Percentiles rank a stretch among this genome's conserved stretches.
These are phyloP conservation scores for Meteorus cinctellus DNA, from an alignment of 2,888 invertebrate genomes.

Conservation along the genomic window DNA sequence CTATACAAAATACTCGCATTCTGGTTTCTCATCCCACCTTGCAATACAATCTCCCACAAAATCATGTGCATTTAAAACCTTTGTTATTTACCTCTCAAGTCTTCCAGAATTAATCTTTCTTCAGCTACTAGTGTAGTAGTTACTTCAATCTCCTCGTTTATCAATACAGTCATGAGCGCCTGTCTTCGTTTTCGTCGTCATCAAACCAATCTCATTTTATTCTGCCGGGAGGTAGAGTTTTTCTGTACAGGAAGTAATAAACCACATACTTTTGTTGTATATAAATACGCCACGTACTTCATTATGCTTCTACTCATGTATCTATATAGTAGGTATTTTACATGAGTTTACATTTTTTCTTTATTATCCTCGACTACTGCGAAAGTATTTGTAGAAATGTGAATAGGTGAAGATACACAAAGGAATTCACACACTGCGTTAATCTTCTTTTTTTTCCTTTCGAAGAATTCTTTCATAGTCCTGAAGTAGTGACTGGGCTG, in stretches of 20 bases:
- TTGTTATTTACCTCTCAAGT: conserved; percentile 6
- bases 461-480: no score
- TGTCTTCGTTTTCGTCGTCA: neutral
- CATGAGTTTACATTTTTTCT: no score
- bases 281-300: neutral
- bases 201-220: neutral
- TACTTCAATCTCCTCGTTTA: neutral
- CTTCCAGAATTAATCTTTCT: conserved; percentile 9
- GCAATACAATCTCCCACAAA: neutral
- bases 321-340: no score
- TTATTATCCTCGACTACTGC: no score
- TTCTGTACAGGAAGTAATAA: conserved; percentile 11
- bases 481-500: no score
- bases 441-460: no score
- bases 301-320: no score
- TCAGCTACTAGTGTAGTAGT: neutral
- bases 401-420: no score
- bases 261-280: neutral
- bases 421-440: no score
- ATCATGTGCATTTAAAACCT: neutral
- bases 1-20: conserved; percentile 31
- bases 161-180: neutral
- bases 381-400: no score
- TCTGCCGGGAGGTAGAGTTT: neutral
- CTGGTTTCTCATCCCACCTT: conserved; percentile 8